These are phyloP conservation scores for Emmelina monodactyla DNA, from an alignment of 2,888 invertebrate genomes.

Conservation along the genomic window DNA sequence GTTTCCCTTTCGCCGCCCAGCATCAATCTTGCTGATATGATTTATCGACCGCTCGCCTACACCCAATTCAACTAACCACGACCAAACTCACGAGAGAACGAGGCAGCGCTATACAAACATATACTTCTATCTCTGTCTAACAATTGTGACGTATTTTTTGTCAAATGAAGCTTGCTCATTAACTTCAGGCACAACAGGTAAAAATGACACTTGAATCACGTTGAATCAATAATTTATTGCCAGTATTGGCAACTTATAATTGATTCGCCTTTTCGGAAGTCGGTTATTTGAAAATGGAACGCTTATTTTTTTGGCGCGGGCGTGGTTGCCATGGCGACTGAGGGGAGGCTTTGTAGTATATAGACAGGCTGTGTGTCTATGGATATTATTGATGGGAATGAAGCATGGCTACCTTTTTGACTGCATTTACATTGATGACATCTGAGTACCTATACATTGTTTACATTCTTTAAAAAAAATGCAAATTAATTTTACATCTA, in stretches of 20 bases:
- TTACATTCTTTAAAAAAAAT: too few species aligned
- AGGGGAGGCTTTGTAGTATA: conserved; percentile 31
- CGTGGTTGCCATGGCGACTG: conserved; percentile 32
- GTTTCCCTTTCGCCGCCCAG: conserved; percentile 33
- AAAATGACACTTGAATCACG: conserved; percentile 18
- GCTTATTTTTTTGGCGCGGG: conserved; percentile 20
- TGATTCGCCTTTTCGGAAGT: conserved; percentile 15
- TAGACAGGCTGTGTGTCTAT: conserved; percentile 18
- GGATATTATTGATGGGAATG: conserved; percentile 24
- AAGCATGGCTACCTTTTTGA: too few species aligned
- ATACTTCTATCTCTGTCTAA: neutral
- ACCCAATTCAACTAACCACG: neutral
- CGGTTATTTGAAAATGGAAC: conserved; percentile 15
- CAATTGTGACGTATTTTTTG: neutral
- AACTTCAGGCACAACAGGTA: conserved; percentile 30
- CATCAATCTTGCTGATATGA: conserved; percentile 49
- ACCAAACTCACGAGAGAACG: neutral
- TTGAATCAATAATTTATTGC: conserved; percentile 11
- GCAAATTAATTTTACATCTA: too few species aligned
- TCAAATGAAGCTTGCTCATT: conserved; percentile 26
- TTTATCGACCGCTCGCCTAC: conserved; percentile 36
- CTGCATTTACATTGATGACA: too few species aligned
- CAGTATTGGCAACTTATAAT: conserved; percentile 14
- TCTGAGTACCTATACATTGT: too few species aligned
- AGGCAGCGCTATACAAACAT: neutral